A percentile compares a stretch with the other conserved stretches of the same genome.
Conservation (phyloP, 2,888 invertebrate genomes). For the Drosophila neotestacea region DNA sequence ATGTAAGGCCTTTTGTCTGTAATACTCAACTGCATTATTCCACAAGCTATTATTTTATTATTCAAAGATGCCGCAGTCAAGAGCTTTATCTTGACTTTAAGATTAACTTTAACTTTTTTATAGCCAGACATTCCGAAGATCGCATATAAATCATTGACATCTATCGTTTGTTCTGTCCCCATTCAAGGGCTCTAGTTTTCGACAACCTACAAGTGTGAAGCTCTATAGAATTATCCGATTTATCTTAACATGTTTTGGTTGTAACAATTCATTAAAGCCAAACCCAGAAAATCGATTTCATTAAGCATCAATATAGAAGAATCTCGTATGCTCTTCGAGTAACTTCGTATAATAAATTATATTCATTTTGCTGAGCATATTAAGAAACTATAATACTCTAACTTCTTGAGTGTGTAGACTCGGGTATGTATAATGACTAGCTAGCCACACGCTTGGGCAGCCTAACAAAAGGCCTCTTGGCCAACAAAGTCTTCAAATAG, state of each 20-base stretch:
- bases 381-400: slow-evolving; percentile 9
- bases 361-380: not conserved
- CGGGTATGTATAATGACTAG: slow-evolving; percentile 5
- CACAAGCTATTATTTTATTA: slow-evolving; percentile 18
- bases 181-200: slow-evolving; percentile 8
- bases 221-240: slow-evolving; percentile 35
- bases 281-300: slow-evolving; percentile 5
- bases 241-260: slow-evolving; percentile 36
- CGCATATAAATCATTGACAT: slow-evolving; percentile 43
- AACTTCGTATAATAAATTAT: slow-evolving; percentile 1
- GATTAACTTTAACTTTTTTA: slow-evolving; percentile 16
- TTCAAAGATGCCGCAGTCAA: slow-evolving; percentile 39
- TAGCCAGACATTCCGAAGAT: slow-evolving; percentile 20
- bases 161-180: slow-evolving; percentile 25
- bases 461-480: slow-evolving; percentile 36
- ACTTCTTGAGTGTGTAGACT: slow-evolving; percentile 2
- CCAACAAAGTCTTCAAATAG: slow-evolving; percentile 51
- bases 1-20: slow-evolving; percentile 13
- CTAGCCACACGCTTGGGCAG: slow-evolving; percentile 34
- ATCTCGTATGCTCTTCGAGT: slow-evolving; percentile 16
- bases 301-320: not conserved
- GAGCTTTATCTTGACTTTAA: slow-evolving; percentile 13
- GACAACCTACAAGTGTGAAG: slow-evolving; percentile 46
- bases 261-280: slow-evolving; percentile 46
- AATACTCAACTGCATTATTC: slow-evolving; percentile 14